Evolutionary conservation across 1,140 invertebrate genomes (phyloP).

Genomic region (Macrotrachela quadricornifera): DNA sequence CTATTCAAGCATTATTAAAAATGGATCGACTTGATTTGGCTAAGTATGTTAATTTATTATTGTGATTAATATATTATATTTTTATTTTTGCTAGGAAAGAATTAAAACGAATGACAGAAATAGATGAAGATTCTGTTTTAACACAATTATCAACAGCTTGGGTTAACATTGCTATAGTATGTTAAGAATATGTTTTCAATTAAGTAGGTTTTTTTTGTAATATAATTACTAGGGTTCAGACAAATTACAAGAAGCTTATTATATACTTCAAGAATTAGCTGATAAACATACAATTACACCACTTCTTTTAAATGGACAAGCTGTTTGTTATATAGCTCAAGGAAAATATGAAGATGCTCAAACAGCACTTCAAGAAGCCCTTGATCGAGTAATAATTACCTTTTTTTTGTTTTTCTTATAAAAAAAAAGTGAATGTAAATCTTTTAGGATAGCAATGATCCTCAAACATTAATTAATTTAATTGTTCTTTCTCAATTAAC

Average conservation of each 20-base stretch:
- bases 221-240: slow-evolving; percentile 53
- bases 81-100: slow-evolving; percentile 45
- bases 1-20: slow-evolving; percentile 58
- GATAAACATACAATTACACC: slow-evolving; percentile 65
- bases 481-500: slow-evolving; percentile 64
- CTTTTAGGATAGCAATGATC: slow-evolving; percentile 58
- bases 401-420: background rate
- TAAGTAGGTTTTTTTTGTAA: background rate
- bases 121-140: slow-evolving; percentile 83
- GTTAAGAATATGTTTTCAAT: slow-evolving; percentile 8
- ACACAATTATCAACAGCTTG: slow-evolving; percentile 83
- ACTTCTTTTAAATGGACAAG: slow-evolving; percentile 69
- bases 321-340: slow-evolving; percentile 57
- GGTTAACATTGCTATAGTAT: slow-evolving; percentile 62
- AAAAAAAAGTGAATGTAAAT: background rate
- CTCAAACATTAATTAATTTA: slow-evolving; percentile 75
- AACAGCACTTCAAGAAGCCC: slow-evolving; percentile 59
- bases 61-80: no score
- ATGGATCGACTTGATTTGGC: slow-evolving; percentile 80
- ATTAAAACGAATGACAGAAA: slow-evolving; percentile 75
- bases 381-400: slow-evolving; percentile 43
- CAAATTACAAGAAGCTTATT: slow-evolving; percentile 88
- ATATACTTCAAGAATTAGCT: slow-evolving; percentile 86
- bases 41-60: no score
- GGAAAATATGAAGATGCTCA: slow-evolving; percentile 88